These are phyloP conservation scores for Lymantria dispar DNA, from an alignment of 2,888 invertebrate genomes.

Conservation along the genomic window DNA sequence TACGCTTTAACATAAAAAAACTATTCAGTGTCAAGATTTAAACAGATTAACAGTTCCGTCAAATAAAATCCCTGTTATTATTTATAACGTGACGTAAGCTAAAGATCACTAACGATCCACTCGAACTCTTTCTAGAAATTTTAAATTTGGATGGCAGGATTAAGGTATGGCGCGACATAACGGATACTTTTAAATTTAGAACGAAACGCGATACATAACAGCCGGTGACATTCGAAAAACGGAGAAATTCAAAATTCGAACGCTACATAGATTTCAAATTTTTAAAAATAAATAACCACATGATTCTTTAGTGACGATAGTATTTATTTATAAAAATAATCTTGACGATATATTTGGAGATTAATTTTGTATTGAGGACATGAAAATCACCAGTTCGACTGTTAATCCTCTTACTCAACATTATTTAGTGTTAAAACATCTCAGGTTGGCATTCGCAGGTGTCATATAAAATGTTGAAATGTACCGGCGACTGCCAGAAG, in stretches of 20 bases:
- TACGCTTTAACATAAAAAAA: neutral
- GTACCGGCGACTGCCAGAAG: constrained; percentile 55
- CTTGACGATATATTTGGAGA: constrained; percentile 1
- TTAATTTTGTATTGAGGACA: constrained; percentile 10
- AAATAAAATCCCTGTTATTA: constrained; percentile 7
- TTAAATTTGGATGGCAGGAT: constrained; percentile 73
- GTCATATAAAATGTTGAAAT: constrained; percentile 52
- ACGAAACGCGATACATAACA: constrained; percentile 64
- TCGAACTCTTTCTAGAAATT: constrained; percentile 76
- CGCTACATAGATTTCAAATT: constrained; percentile 10
- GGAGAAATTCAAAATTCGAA: constrained; percentile 37
- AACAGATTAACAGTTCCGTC: constrained; percentile 1
- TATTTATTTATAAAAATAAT: constrained; percentile 7
- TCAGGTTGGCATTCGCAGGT: constrained; percentile 34
- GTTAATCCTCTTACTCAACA: constrained; percentile 9
- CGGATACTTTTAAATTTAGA: constrained; percentile 69
- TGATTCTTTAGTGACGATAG: neutral
- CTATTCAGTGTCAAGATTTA: neutral
- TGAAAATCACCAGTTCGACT: constrained; percentile 5
- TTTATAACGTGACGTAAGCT: constrained; percentile 20
- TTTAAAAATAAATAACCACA: constrained; percentile 3
- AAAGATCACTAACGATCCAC: constrained; percentile 37
- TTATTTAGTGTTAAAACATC: constrained; percentile 21
- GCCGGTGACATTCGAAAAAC: constrained; percentile 49
- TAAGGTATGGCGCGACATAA: constrained; percentile 71